A percentile compares a stretch with the other conserved stretches of the same genome.
Conservation (phyloP, 2,888 invertebrate species). For the Andricus quercusramuli region DNA sequence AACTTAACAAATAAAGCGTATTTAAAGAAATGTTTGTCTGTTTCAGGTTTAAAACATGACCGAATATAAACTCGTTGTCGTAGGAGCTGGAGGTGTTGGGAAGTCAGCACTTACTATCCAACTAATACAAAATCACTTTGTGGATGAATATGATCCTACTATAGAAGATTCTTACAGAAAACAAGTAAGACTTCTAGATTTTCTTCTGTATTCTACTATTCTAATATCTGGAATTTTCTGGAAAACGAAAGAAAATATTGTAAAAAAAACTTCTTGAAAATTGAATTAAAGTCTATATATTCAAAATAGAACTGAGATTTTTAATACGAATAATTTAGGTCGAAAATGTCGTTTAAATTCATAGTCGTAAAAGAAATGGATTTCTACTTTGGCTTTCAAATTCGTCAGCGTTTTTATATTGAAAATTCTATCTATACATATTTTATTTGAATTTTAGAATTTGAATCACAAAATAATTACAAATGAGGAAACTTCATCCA, state of each 20-base stretch:
- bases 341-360: too few relatives aligned
- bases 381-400: not conserved
- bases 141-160: constrained; percentile 99
- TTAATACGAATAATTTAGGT: too few relatives aligned
- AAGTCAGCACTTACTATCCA: constrained; percentile 99
- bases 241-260: not conserved
- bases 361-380: too few relatives aligned
- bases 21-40: constrained; percentile 30
- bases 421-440: not conserved
- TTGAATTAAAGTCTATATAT: too few relatives aligned
- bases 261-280: too few relatives aligned
- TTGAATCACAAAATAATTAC: not conserved
- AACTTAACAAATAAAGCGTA: too few relatives aligned
- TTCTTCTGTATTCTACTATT: too few relatives aligned
- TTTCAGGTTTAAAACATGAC: constrained; percentile 85
- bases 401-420: not conserved
- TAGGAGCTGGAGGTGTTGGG: constrained; percentile 98
- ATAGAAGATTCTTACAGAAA: constrained; percentile 99
- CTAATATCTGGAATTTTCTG: too few relatives aligned
- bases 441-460: not conserved
- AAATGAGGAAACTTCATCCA: not conserved
- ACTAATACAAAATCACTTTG: constrained; percentile 97
- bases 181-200: constrained; percentile 82
- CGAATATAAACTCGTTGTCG: constrained; percentile 98
- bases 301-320: too few relatives aligned